Evolutionary conservation across 2,113 vertebrate genomes (phyloP).

Genomic region (Saguinus imperator): DNA sequence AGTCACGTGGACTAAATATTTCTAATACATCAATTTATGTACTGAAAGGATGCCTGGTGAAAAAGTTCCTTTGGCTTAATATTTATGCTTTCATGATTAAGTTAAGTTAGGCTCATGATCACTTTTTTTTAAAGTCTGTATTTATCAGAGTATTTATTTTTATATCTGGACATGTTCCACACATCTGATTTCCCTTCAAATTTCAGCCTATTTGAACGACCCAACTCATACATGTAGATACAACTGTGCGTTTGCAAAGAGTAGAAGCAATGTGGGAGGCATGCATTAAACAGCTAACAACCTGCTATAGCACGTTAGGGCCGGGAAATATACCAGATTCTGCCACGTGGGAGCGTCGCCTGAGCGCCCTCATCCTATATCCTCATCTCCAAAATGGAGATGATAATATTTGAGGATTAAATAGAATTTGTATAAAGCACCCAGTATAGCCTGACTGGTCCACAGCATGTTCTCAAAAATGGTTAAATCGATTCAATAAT

Average conservation of each 20-base stretch:
- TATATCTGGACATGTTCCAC: not conserved
- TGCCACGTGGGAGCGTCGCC: rapidly evolving
- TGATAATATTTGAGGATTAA: not conserved
- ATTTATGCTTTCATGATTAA: not conserved
- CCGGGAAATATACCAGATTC: rapidly evolving
- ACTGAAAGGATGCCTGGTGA: not conserved
- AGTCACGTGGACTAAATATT: not conserved
- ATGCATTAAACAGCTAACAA: rapidly evolving
- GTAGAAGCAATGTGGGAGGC: not conserved
- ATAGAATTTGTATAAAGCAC: not conserved
- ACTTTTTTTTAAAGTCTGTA: not conserved
- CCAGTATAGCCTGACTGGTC: not conserved
- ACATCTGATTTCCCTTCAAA: not conserved
- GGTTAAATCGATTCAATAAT: not conserved
- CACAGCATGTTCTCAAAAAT: not conserved
- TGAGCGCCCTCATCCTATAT: not conserved
- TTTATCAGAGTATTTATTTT: not conserved
- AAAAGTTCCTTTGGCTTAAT: not conserved
- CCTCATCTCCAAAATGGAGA: not conserved
- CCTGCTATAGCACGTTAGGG: rapidly evolving
- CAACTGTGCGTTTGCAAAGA: not conserved
- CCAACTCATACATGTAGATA: not conserved
- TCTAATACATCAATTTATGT: not conserved
- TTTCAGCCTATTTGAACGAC: not conserved
- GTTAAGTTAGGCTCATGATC: not conserved